Conservation (phyloP, 2,888 invertebrate species). For the Synanthedon formicaeformis region DNA sequence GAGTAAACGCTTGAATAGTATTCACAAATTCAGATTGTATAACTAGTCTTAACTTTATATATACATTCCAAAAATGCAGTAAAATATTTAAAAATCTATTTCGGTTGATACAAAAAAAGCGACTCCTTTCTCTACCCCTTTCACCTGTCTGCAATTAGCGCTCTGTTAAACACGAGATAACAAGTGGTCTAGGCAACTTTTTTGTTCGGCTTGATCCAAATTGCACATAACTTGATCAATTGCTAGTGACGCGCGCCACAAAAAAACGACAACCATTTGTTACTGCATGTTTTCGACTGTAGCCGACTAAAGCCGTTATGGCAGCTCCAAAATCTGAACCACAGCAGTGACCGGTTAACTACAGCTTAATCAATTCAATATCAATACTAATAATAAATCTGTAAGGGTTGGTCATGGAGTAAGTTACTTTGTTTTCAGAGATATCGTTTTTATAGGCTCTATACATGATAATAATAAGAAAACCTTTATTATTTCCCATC, state of each 20-base stretch:
- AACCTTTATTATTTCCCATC: too few relatives aligned
- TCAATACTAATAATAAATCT: too few relatives aligned
- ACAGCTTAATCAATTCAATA: neutral
- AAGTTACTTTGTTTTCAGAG: too few relatives aligned
- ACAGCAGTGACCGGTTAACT: too few relatives aligned
- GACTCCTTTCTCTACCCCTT: conserved; percentile 60
- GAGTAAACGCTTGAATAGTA: too few relatives aligned
- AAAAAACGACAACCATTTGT: conserved; percentile 5
- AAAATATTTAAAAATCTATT: conserved; percentile 19
- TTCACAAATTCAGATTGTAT: too few relatives aligned
- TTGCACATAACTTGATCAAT: conserved; percentile 32
- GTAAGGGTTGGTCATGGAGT: too few relatives aligned
- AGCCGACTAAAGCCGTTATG: conserved; percentile 2
- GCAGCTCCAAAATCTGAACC: conserved; percentile 7
- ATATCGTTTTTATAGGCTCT: too few relatives aligned
- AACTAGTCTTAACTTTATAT: too few relatives aligned
- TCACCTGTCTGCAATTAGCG: conserved; percentile 56
- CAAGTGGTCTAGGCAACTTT: conserved; percentile 30
- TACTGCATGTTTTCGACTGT: conserved; percentile 7
- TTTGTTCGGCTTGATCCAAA: conserved; percentile 24
- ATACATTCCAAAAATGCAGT: too few relatives aligned
- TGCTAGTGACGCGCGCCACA: conserved; percentile 7
- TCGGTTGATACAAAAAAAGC: conserved; percentile 26
- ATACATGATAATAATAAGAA: too few relatives aligned
- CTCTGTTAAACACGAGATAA: conserved; percentile 57